Conservation (phyloP, 30 jellyfish, hydroid and myxozoan genomes). For the Pelagia noctiluca region DNA sequence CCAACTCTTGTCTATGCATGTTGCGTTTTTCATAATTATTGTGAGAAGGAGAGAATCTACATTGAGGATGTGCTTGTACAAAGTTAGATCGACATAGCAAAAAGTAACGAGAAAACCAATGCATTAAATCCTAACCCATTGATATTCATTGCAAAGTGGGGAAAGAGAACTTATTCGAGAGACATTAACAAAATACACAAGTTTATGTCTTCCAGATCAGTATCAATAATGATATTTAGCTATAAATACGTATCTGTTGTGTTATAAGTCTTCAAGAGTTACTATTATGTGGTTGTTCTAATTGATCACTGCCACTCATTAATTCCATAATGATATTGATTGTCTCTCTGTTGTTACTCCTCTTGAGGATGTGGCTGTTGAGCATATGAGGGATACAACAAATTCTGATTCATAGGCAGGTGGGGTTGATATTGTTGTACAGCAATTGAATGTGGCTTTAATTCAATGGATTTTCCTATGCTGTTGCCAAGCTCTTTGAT, state of each 20-base stretch:
- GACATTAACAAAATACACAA: not conserved
- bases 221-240: too few species aligned
- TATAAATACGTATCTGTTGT: too few species aligned
- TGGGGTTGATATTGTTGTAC: not conserved
- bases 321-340: too few species aligned
- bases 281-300: too few species aligned
- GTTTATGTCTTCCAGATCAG: not conserved
- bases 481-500: not conserved
- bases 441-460: not conserved
- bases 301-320: too few species aligned
- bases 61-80: not conserved
- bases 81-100: not conserved
- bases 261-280: too few species aligned
- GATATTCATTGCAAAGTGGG: not conserved
- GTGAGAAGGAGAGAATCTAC: constrained; percentile 23
- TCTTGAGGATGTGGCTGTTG: too few species aligned
- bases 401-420: not conserved
- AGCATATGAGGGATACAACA: too few species aligned
- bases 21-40: constrained; percentile 73
- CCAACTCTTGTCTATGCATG: constrained; percentile 72
- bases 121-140: not conserved
- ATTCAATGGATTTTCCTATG: not conserved
- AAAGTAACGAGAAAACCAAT: not conserved
- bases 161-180: not conserved
- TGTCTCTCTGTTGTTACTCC: too few species aligned